Evolutionary conservation across 2,797 vertebrate genomes (phyloP).

Genomic region (Ciconia nigra): DNA sequence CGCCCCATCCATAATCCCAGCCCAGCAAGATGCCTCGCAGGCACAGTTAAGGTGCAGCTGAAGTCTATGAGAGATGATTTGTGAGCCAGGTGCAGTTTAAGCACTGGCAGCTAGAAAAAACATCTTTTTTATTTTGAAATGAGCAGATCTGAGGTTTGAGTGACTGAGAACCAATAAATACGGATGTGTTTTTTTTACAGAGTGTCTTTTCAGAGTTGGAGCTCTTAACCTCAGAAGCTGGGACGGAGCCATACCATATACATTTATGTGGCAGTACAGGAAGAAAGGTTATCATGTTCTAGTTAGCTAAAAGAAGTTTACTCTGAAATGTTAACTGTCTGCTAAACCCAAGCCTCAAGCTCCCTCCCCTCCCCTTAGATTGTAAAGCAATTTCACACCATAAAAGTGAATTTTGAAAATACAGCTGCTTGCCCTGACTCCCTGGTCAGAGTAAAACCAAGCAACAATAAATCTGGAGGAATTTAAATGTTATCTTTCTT

Average conservation of each 20-base stretch:
- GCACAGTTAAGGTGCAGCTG: not conserved
- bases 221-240: constrained; percentile 2
- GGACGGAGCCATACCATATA: not conserved
- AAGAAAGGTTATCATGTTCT: constrained; percentile 41
- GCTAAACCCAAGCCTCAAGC: not conserved
- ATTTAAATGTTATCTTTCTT: not conserved
- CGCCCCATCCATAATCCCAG: not conserved
- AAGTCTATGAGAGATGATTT: constrained; percentile 30
- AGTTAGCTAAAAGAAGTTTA: not conserved
- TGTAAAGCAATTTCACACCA: not conserved
- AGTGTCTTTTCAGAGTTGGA: not conserved
- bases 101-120: constrained; percentile 21
- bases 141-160: constrained; percentile 7
- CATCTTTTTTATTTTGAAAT: not conserved
- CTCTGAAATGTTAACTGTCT: constrained; percentile 2
- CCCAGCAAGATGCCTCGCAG: not conserved
- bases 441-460: not conserved
- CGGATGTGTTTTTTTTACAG: not conserved
- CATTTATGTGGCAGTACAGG: not conserved
- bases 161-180: constrained; percentile 8
- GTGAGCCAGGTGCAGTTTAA: constrained; percentile 48
- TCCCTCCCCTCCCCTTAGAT: not conserved
- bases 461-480: not conserved
- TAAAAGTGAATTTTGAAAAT: not conserved
- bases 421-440: constrained; percentile 5